These are phyloP conservation scores for Tenebrosternarchus preto DNA, from an alignment of 2,113 vertebrate genomes.

Conservation along the genomic window DNA sequence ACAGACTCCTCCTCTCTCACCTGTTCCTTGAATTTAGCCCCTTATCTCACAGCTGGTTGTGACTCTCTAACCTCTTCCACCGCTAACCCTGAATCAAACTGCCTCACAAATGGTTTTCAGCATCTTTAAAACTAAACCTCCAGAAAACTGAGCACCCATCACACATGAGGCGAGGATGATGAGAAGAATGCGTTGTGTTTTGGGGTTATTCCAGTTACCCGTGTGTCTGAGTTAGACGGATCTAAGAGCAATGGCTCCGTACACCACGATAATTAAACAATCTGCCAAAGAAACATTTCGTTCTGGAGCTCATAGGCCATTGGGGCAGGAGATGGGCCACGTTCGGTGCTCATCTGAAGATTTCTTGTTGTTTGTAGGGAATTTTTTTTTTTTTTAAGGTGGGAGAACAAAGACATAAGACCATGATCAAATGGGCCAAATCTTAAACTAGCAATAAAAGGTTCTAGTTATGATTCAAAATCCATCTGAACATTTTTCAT, in stretches of 20 bases:
- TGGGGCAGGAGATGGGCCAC: neutral
- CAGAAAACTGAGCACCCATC: neutral
- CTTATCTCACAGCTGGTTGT: constrained; percentile 32
- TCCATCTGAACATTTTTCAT: neutral
- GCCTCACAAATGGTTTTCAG: neutral
- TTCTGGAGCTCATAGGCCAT: neutral
- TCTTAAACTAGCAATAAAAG: no score
- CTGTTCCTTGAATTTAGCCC: constrained; percentile 31
- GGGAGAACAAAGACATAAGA: neutral
- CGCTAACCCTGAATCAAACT: neutral
- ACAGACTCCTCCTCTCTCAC: constrained; percentile 33
- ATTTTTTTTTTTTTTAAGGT: neutral
- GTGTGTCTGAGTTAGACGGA: neutral
- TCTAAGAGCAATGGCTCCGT: neutral
- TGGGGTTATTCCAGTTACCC: constrained; percentile 14
- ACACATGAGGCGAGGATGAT: neutral
- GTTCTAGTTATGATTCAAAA: neutral
- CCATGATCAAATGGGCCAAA: neutral
- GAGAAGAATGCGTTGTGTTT: neutral
- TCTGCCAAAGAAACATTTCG: neutral
- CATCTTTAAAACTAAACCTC: constrained; percentile 4
- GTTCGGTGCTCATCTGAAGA: neutral
- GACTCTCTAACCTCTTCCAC: constrained; percentile 10
- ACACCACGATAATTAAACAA: constrained; percentile 8
- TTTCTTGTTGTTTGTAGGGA: neutral